Percentiles rank a stretch among this genome's conserved stretches.
Conservation (phyloP, 2,113 vertebrate genomes). For the Antechinus flavipes region DNA sequence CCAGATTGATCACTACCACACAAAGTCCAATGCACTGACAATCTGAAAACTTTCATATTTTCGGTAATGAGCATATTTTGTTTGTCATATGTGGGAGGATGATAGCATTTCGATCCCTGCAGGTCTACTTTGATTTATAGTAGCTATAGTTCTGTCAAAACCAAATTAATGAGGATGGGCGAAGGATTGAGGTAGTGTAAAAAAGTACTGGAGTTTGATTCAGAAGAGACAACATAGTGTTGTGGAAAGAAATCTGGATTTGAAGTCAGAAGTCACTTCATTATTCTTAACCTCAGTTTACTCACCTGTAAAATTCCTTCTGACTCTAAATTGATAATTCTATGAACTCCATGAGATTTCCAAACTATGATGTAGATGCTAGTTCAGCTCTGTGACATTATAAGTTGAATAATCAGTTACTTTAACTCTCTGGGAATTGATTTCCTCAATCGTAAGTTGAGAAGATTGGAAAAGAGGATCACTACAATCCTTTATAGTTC, state of each 20-base stretch:
- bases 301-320: not conserved
- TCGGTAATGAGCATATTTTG: not conserved
- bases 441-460: not conserved
- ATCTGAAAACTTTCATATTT: not conserved
- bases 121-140: not conserved
- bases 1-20: slow-evolving; percentile 36
- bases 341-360: not conserved
- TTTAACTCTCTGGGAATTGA: not conserved
- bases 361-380: not conserved
- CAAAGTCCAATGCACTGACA: slow-evolving; percentile 17
- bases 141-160: not conserved
- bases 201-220: not conserved
- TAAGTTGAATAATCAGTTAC: not conserved
- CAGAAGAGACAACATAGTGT: not conserved
- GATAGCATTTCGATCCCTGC: not conserved
- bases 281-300: not conserved
- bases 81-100: slow-evolving; percentile 19
- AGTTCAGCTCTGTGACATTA: not conserved
- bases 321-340: not conserved
- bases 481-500: not conserved
- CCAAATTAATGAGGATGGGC: not conserved
- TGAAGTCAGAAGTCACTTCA: not conserved
- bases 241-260: not conserved
- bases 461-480: not conserved
- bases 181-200: not conserved